phyloP scores from a whole-genome alignment of 2,797 vertebrate genomes.

The Channallabes apus region DNA sequence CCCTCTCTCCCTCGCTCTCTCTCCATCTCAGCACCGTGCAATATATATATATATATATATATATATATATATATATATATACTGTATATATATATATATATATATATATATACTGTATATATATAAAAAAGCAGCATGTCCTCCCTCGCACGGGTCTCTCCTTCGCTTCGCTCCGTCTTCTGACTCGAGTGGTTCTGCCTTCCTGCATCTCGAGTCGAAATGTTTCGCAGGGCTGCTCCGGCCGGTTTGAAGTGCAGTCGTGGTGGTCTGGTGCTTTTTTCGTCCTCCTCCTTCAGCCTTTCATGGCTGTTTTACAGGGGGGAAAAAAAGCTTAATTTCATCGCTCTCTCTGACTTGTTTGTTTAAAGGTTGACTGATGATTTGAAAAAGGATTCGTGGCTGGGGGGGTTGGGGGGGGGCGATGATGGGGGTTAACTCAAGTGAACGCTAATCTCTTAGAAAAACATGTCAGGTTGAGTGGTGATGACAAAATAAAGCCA shows the following conservation, averaged over 20 bases:
- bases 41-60: too few species aligned
- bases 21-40: background rate
- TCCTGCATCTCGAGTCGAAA: conserved; percentile 19
- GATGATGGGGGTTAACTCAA: background rate
- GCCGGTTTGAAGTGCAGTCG: conserved; percentile 34
- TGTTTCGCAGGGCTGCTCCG: conserved; percentile 7
- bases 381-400: background rate
- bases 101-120: too few species aligned
- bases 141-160: background rate
- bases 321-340: conserved; percentile 13
- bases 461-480: background rate
- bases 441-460: conserved; percentile 28
- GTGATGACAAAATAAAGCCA: conserved; percentile 6
- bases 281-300: conserved; percentile 17
- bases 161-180: background rate
- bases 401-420: too few species aligned
- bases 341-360: conserved; percentile 29
- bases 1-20: background rate
- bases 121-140: conserved; percentile 17
- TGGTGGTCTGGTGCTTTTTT: conserved; percentile 23
- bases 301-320: conserved; percentile 31
- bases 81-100: too few species aligned
- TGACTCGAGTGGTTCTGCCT: conserved; percentile 20
- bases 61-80: too few species aligned
- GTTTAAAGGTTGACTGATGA: conserved; percentile 33